phyloP scores from a whole-genome alignment of 1,140 invertebrate genomes.

The Pseudobourletiella spinata region DNA sequence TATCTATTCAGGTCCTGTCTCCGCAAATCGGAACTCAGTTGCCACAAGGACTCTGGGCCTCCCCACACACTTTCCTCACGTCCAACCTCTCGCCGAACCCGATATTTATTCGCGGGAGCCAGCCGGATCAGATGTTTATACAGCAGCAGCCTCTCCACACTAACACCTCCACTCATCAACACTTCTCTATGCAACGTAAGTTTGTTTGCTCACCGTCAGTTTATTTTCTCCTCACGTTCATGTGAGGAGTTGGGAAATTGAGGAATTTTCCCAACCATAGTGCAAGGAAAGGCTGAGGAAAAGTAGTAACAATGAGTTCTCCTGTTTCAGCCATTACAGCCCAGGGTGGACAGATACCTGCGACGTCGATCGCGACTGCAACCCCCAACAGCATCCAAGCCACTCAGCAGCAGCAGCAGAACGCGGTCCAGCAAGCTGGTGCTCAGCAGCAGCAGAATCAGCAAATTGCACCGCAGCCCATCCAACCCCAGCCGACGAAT shows the following conservation, averaged over 20 bases:
- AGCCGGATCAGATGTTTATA: conserved; percentile 77
- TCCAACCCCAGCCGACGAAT: not conserved
- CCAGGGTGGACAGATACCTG: conserved; percentile 29
- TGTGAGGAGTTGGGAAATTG: too few species aligned
- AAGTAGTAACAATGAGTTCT: too few species aligned
- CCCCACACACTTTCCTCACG: conserved; percentile 50
- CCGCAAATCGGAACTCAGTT: conserved; percentile 46
- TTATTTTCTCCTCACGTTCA: too few species aligned
- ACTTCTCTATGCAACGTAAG: conserved; percentile 36
- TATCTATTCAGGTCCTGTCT: conserved; percentile 18
- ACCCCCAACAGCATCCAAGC: conserved; percentile 38
- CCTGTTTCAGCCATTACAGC: conserved; percentile 21
- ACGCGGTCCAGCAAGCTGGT: conserved; percentile 22
- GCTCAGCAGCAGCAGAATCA: conserved; percentile 38
- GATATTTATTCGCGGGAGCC: conserved; percentile 68
- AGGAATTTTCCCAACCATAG: too few species aligned
- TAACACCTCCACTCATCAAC: conserved; percentile 25
- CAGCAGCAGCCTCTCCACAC: conserved; percentile 54
- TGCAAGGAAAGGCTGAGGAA: too few species aligned
- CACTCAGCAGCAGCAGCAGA: conserved; percentile 40
- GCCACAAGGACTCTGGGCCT: conserved; percentile 57
- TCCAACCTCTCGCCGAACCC: conserved; percentile 61
- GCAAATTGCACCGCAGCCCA: conserved; percentile 36
- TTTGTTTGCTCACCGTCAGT: not conserved
- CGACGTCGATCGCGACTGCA: conserved; percentile 37